Evolutionary conservation across 23 tunicate species (phyloP).

Genomic region (Botrylloides violaceus): DNA sequence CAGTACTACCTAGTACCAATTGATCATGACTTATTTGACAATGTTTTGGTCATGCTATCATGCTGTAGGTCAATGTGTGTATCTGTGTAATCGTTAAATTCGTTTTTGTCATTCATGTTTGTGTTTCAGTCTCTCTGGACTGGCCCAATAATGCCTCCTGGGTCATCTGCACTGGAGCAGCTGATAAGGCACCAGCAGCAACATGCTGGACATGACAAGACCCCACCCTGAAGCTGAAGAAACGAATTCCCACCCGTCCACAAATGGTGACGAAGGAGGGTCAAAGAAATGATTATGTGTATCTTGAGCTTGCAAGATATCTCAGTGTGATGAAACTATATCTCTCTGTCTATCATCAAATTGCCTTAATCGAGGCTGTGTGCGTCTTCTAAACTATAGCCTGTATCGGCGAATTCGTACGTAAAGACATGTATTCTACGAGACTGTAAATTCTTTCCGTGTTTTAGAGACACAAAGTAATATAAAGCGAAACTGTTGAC

Average conservation of each 20-base stretch:
- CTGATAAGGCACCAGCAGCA: slow-evolving; percentile 71
- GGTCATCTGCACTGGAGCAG: slow-evolving; percentile 76
- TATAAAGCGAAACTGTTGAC: not conserved
- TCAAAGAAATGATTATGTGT: not conserved
- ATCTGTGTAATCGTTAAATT: too few relatives aligned
- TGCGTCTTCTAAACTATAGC: not conserved
- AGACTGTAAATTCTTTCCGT: not conserved
- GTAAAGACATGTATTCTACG: not conserved
- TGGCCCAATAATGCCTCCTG: slow-evolving; percentile 60
- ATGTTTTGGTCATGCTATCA: too few relatives aligned
- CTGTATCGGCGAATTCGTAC: not conserved
- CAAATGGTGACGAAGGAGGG: slow-evolving; percentile 1
- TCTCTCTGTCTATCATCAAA: too few relatives aligned
- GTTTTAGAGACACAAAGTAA: not conserved
- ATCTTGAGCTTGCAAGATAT: slow-evolving; percentile 2
- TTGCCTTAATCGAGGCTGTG: not conserved
- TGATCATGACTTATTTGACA: too few relatives aligned
- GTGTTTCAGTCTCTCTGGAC: slow-evolving; percentile 76
- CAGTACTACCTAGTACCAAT: too few relatives aligned
- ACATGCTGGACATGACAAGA: slow-evolving; percentile 59
- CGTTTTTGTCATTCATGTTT: too few relatives aligned
- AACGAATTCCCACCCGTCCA: not conserved
- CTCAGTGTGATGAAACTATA: not conserved
- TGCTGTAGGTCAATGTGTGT: too few relatives aligned
- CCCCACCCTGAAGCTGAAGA: slow-evolving; percentile 54